These are phyloP conservation scores for Heliconius hermathena DNA, from an alignment of 1,140 invertebrate genomes.

Conservation along the genomic window DNA sequence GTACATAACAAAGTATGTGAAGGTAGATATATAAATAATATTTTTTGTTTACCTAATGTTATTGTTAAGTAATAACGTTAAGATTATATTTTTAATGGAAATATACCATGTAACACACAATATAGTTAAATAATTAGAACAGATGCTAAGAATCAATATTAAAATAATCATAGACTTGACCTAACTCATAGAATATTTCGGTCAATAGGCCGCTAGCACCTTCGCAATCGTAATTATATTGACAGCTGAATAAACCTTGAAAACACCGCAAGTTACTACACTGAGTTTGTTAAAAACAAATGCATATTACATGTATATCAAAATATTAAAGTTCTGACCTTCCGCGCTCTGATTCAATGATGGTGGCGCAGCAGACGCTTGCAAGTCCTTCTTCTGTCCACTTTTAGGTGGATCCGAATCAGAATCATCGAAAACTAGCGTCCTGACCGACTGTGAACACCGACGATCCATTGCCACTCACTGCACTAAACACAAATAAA, in stretches of 20 bases:
- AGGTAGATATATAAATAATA: not conserved
- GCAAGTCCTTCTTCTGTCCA: slow-evolving; percentile 70
- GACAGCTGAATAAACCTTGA: slow-evolving; percentile 69
- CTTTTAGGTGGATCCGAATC: slow-evolving; percentile 70
- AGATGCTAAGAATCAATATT: not conserved
- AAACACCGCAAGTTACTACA: slow-evolving; percentile 53
- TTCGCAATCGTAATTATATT: slow-evolving; percentile 57
- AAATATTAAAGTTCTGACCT: slow-evolving; percentile 55
- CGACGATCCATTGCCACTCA: slow-evolving; percentile 77
- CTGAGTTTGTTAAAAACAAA: slow-evolving; percentile 43
- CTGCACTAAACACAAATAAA: slow-evolving; percentile 69
- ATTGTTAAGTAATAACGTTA: not conserved
- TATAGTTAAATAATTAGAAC: not conserved
- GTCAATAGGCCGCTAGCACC: slow-evolving; percentile 9
- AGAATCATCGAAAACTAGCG: slow-evolving; percentile 79
- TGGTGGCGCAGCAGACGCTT: slow-evolving; percentile 59
- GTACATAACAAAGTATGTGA: not conserved
- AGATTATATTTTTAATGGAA: not conserved
- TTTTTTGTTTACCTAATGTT: slow-evolving; percentile 1
- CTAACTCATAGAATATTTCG: slow-evolving; percentile 1
- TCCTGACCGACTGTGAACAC: slow-evolving; percentile 79
- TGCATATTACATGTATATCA: slow-evolving; percentile 16
- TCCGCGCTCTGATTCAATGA: slow-evolving; percentile 73
- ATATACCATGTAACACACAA: not conserved
- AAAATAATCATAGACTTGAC: not conserved